These are phyloP conservation scores for Centropus bengalensis DNA, from an alignment of 2,113 vertebrate species.

Conservation along the genomic window DNA sequence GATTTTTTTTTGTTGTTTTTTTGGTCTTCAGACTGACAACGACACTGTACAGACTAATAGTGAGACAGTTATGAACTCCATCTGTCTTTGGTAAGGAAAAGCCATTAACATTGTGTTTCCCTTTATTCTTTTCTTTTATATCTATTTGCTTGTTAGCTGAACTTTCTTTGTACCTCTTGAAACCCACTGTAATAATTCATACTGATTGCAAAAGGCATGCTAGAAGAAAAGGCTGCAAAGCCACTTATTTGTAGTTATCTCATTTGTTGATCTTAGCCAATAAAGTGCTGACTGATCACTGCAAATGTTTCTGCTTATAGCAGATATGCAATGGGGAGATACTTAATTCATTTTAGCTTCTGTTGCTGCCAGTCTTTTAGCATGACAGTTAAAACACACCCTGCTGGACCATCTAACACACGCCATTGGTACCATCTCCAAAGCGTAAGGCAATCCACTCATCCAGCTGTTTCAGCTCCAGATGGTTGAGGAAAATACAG, in stretches of 20 bases:
- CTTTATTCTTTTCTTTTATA: slow-evolving; percentile 53
- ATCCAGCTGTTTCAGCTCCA: not conserved
- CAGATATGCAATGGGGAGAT: not conserved
- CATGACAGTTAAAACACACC: not conserved
- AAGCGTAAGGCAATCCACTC: not conserved
- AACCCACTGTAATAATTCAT: slow-evolving; percentile 54
- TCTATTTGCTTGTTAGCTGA: slow-evolving; percentile 61
- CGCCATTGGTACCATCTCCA: not conserved
- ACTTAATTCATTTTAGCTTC: not conserved
- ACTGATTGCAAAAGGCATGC: slow-evolving; percentile 50
- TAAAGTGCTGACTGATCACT: slow-evolving; percentile 59
- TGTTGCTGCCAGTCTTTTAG: not conserved
- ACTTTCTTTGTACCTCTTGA: slow-evolving; percentile 61
- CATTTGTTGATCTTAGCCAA: slow-evolving; percentile 59
- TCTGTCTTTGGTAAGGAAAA: slow-evolving; percentile 65
- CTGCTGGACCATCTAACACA: fast-evolving
- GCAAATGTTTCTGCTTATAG: slow-evolving; percentile 35
- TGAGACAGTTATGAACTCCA: slow-evolving; percentile 62
- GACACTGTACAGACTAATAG: slow-evolving; percentile 54
- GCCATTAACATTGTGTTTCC: slow-evolving; percentile 57
- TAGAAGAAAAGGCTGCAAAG: slow-evolving; percentile 61
- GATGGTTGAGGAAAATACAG: not conserved
- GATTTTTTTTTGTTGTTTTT: slow-evolving; percentile 20
- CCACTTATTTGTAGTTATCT: slow-evolving; percentile 68
- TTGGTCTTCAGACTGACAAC: slow-evolving; percentile 44